Conservation (phyloP, 2,888 invertebrate species). For the Drosophila melanocephala region DNA sequence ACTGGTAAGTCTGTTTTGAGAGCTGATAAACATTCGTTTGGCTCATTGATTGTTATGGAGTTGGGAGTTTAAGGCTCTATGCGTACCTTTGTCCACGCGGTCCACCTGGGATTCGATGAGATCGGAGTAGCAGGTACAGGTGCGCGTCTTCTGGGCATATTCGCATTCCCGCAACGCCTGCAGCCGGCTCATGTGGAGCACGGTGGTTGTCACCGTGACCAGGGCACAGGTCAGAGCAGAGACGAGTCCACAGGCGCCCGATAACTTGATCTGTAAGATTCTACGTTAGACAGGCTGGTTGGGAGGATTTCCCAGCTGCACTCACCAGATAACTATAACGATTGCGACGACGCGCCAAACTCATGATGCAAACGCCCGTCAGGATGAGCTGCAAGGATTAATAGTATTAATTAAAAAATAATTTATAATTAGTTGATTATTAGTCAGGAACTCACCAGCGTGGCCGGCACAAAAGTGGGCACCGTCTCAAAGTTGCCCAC, state of each 20-base stretch:
- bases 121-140: constrained; percentile 92
- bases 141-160: constrained; percentile 92
- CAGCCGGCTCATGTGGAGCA: constrained; percentile 95
- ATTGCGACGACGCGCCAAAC: constrained; percentile 92
- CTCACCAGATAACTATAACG: constrained; percentile 95
- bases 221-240: constrained; percentile 95
- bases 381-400: constrained; percentile 89
- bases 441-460: constrained; percentile 91
- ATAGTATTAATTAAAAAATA: not conserved
- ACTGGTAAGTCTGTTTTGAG: no score
- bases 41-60: not conserved
- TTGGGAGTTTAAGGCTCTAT: not conserved
- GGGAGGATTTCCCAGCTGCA: not conserved
- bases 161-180: constrained; percentile 95
- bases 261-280: constrained; percentile 91
- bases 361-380: constrained; percentile 94
- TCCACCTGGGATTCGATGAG: constrained; percentile 89
- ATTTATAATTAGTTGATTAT: not conserved
- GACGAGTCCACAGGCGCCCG: constrained; percentile 94
- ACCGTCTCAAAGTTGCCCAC: constrained; percentile 94
- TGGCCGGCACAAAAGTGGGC: constrained; percentile 97
- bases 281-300: not conserved
- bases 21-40: no score
- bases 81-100: constrained; percentile 84
- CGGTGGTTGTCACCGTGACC: constrained; percentile 94